These are phyloP conservation scores for Podocnemis expansa DNA, from an alignment of 2,113 vertebrate species.

Conservation along the genomic window DNA sequence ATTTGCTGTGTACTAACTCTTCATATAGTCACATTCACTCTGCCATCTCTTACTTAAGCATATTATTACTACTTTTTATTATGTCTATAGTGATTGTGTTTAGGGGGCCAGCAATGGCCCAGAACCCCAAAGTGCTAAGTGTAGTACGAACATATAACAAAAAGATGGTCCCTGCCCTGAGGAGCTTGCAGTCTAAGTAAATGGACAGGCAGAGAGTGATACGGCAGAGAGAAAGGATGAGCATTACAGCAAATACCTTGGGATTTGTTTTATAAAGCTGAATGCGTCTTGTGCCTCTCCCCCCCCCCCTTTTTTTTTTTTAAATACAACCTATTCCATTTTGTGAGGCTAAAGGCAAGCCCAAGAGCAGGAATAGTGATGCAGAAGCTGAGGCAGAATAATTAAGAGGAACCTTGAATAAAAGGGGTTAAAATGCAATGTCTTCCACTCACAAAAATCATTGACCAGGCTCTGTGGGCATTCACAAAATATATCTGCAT, in stretches of 20 bases:
- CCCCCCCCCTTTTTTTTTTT: background rate
- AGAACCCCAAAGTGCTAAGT: background rate
- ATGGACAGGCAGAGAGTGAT: background rate
- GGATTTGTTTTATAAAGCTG: background rate
- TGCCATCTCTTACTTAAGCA: too few species aligned
- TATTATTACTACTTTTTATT: background rate
- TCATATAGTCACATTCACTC: background rate
- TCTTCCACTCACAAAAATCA: background rate
- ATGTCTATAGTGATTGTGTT: background rate
- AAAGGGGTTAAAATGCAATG: background rate
- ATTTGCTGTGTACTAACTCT: background rate
- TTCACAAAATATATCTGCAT: conserved; percentile 15
- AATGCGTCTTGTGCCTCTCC: background rate
- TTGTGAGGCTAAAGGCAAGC: background rate
- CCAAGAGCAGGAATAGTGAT: conserved; percentile 19
- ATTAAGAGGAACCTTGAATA: conserved; percentile 10
- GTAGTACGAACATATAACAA: background rate
- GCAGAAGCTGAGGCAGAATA: conserved; percentile 21
- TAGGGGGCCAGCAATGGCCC: background rate
- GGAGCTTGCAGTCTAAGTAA: background rate
- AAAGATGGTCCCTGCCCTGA: background rate
- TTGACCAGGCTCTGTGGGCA: conserved; percentile 22
- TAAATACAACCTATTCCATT: background rate
- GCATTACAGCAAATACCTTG: background rate
- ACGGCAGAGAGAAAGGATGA: background rate